A percentile compares a stretch with the other conserved stretches of the same genome.
phyloP scores from a whole-genome alignment of 2,888 invertebrate species.

The Pseudeuparius sepicola region DNA sequence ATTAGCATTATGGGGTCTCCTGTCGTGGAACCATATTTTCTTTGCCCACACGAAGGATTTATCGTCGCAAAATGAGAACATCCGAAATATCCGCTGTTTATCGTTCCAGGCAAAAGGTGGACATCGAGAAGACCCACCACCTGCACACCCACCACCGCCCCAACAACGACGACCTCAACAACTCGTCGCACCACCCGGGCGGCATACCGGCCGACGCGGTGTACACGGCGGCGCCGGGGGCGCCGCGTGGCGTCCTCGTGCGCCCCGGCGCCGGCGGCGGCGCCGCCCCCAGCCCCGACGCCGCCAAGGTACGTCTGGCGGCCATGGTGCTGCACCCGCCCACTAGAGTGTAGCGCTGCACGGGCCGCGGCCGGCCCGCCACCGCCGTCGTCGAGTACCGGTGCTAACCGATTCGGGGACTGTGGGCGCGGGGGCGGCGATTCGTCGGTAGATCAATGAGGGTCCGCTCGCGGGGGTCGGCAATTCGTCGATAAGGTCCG shows the following conservation, averaged over 20 bases:
- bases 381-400: slow-evolving; percentile 39
- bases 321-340: slow-evolving; percentile 84
- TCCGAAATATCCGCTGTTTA: too few species aligned
- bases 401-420: slow-evolving; percentile 37
- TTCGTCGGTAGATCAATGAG: too few species aligned
- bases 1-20: too few species aligned
- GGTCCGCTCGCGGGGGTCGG: too few species aligned
- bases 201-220: slow-evolving; percentile 68
- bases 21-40: too few species aligned
- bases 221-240: slow-evolving; percentile 47
- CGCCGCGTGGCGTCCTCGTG: slow-evolving; percentile 39
- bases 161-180: slow-evolving; percentile 15
- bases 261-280: slow-evolving; percentile 19
- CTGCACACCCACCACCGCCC: slow-evolving; percentile 14
- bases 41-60: too few species aligned
- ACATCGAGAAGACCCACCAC: slow-evolving; percentile 39
- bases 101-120: slow-evolving; percentile 36
- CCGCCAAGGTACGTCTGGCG: slow-evolving; percentile 83
- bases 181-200: slow-evolving; percentile 34
- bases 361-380: slow-evolving; percentile 34
- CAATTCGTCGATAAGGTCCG: too few species aligned
- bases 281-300: slow-evolving; percentile 48
- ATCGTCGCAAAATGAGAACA: too few species aligned
- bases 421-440: slow-evolving; percentile 13
- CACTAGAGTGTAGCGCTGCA: slow-evolving; percentile 62